Base-by-base conservation (phyloP, 2,113 vertebrate species). In the Calyptommatus sinebrachiatus region DNA sequence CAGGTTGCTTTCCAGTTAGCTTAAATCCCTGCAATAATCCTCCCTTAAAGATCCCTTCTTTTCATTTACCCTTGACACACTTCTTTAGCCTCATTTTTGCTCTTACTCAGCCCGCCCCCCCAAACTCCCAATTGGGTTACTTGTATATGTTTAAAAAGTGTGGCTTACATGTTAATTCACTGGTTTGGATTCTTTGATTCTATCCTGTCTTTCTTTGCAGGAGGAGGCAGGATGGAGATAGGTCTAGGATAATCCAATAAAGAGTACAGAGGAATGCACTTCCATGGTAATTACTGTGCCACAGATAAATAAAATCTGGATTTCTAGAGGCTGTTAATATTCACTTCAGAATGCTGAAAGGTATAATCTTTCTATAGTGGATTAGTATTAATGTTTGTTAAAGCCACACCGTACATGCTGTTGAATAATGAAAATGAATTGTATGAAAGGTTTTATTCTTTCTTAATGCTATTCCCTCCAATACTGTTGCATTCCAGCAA, bases 341-440 rank as follows among this genome's bases (percentile, higher is more conserved):
- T 74, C 60, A 20, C 24, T 74, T 68, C 71, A 45, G 62, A 68
- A 81, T 81, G 50, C 45, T 73, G 29, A 73, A 67, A 80, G 48
- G 5, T 57, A 73, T 57, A 73, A n/a, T 73, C 62, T 73, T 80
- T 80, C 48, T 53, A 73, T 45, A 73, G 28, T 68, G 29, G 3
- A 7, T 57, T 74, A 67, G 31, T 20, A 74, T 74, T 74, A 41
- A 74, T 60, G 16, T 72, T 73, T 73, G 72, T 31, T 60, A 73
- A 50, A 73, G 29, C 20, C 28, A 31, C 28, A 22, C 71, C 21
- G 6, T 50, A 29, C 53, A n/a, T 57, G 71, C 50, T 57, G n/a
- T 22, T 60, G 48, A 60, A 73, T 60, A 21, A 31, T 60, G 31
- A 57, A 41, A 29, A 60, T 20, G 18, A 31, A 35, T 21, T 73